These are phyloP conservation scores for Limonius californicus DNA, from an alignment of 1,140 invertebrate species.

Conservation along the genomic window DNA sequence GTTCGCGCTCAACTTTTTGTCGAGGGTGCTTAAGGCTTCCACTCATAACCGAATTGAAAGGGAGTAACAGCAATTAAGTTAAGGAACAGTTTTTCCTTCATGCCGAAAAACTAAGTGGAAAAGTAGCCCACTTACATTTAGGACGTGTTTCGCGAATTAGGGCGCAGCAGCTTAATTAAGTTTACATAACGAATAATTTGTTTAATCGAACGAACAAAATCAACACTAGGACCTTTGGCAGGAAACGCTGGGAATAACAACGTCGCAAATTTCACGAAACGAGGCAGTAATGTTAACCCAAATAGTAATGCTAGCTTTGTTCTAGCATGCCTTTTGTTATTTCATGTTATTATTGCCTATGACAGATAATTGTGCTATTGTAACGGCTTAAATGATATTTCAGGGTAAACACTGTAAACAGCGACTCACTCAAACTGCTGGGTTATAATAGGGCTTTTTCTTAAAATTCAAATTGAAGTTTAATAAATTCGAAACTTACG, in stretches of 20 bases:
- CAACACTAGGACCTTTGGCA: neutral
- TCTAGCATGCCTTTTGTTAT: too few relatives aligned
- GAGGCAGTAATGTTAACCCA: too few relatives aligned
- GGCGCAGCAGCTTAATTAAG: neutral
- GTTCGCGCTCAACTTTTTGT: neutral
- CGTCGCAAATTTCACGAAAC: too few relatives aligned
- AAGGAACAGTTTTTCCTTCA: neutral
- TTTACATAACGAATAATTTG: neutral
- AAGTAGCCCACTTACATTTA: neutral
- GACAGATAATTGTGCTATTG: too few relatives aligned
- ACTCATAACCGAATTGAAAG: neutral
- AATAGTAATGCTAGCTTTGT: too few relatives aligned
- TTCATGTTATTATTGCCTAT: too few relatives aligned
- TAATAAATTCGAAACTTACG: too few relatives aligned
- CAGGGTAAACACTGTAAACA: too few relatives aligned
- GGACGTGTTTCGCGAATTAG: neutral
- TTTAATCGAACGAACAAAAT: neutral
- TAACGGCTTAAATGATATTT: too few relatives aligned
- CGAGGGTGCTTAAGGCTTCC: neutral
- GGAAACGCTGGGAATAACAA: neutral
- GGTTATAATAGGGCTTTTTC: too few relatives aligned
- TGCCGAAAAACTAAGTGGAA: neutral
- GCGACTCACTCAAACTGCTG: too few relatives aligned
- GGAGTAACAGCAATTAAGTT: neutral
- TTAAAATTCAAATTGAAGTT: too few relatives aligned